Conservation (phyloP, 2,888 invertebrate species). For the Tipula lateralis region DNA sequence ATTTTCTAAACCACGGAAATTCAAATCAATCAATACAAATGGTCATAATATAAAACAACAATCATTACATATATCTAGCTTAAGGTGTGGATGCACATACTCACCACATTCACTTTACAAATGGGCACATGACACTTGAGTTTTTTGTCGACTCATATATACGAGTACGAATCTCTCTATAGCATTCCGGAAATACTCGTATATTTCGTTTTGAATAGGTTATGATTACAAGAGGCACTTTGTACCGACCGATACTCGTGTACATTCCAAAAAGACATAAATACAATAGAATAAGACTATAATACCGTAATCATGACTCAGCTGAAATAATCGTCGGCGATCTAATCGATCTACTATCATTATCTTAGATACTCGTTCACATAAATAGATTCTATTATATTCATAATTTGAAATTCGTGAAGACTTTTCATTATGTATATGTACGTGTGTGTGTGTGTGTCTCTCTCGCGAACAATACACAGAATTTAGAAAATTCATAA, state of each 20-base stretch:
- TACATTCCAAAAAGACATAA: background rate
- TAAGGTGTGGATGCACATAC: background rate
- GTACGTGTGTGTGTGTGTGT: no score
- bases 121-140: background rate
- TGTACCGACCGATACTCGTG: background rate
- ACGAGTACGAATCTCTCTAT: background rate
- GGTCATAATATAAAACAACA: background rate
- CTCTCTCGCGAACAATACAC: background rate
- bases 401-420: conserved; percentile 14
- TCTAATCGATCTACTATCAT: background rate
- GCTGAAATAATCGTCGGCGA: background rate
- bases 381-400: background rate
- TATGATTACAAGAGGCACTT: background rate
- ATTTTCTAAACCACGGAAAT: background rate
- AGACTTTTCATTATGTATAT: background rate
- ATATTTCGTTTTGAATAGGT: background rate
- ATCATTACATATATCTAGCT: background rate
- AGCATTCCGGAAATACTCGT: background rate
- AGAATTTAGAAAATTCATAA: background rate
- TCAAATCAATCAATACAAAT: background rate
- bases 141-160: background rate
- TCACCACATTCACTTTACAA: background rate
- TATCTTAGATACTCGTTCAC: background rate
- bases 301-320: background rate
- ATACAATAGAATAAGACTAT: no score